Evolutionary conservation across 2,797 vertebrate species (phyloP).

Genomic region (Paedocypris micromegethes): DNA sequence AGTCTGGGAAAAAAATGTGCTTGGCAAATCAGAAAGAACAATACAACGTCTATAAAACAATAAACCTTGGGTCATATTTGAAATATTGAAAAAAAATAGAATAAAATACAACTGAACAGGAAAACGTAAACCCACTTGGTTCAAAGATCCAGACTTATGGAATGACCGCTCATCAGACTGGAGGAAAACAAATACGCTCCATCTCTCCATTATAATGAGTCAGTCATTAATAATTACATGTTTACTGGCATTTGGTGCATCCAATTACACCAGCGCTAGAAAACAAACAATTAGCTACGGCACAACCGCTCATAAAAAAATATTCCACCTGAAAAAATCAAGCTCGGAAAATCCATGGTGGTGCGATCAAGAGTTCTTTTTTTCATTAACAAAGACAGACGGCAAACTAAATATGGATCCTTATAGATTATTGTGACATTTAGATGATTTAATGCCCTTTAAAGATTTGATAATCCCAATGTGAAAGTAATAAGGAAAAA

Average conservation of each 20-base stretch:
- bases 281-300: slow-evolving; percentile 74
- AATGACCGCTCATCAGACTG: slow-evolving; percentile 16
- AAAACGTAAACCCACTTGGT: slow-evolving; percentile 4
- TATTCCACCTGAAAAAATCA: slow-evolving; percentile 65
- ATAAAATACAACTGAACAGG: background rate
- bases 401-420: slow-evolving; percentile 3
- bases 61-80: background rate
- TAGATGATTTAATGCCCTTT: slow-evolving; percentile 1
- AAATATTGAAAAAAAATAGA: background rate
- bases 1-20: background rate
- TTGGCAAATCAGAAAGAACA: background rate
- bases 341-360: slow-evolving; percentile 46
- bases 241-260: slow-evolving; percentile 62
- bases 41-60: background rate
- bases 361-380: slow-evolving; percentile 55
- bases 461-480: slow-evolving; percentile 1
- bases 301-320: slow-evolving; percentile 67
- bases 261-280: slow-evolving; percentile 64
- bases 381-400: slow-evolving; percentile 54
- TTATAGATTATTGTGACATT: slow-evolving; percentile 9
- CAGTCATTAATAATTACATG: slow-evolving; percentile 62
- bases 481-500: background rate
- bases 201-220: slow-evolving; percentile 61
- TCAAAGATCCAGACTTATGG: slow-evolving; percentile 19
- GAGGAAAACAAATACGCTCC: slow-evolving; percentile 10